Evolutionary conservation across 35 echinoderm and acorn worm species (phyloP).

Genomic region (Ptychodera flava): DNA sequence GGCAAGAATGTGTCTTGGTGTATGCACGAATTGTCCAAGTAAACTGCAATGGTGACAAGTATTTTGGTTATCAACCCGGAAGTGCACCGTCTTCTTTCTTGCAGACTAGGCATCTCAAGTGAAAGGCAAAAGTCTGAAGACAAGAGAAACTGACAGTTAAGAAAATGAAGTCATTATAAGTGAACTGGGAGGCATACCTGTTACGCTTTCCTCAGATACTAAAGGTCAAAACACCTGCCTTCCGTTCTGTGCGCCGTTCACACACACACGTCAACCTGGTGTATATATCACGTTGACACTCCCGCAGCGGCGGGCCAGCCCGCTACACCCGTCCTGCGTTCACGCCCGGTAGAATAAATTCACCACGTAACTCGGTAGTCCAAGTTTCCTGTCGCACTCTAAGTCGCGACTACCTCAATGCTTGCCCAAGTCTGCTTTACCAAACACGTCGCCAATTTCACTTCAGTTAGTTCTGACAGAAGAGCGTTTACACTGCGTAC

Average conservation of each 20-base stretch:
- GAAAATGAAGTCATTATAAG: background rate
- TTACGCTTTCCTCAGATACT: background rate
- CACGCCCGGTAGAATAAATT: background rate
- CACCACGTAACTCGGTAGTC: background rate
- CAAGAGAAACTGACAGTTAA: background rate
- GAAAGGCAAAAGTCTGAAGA: background rate
- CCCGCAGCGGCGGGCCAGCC: too few relatives aligned
- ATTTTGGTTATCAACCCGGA: background rate
- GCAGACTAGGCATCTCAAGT: background rate
- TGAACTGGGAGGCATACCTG: background rate
- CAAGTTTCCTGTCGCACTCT: background rate
- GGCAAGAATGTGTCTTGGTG: background rate
- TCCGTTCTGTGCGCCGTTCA: background rate
- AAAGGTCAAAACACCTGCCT: background rate
- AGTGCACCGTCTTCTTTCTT: background rate
- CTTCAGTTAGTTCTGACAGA: background rate
- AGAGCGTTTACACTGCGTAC: background rate
- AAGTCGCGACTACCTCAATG: background rate
- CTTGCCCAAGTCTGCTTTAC: background rate
- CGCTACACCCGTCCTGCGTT: background rate
- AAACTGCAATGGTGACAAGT: background rate
- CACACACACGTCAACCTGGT: too few relatives aligned
- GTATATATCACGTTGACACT: too few relatives aligned
- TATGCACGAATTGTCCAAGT: background rate
- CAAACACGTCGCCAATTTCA: background rate